Evolutionary conservation across 2,888 invertebrate genomes (phyloP).

Genomic region (Anodontia alba): DNA sequence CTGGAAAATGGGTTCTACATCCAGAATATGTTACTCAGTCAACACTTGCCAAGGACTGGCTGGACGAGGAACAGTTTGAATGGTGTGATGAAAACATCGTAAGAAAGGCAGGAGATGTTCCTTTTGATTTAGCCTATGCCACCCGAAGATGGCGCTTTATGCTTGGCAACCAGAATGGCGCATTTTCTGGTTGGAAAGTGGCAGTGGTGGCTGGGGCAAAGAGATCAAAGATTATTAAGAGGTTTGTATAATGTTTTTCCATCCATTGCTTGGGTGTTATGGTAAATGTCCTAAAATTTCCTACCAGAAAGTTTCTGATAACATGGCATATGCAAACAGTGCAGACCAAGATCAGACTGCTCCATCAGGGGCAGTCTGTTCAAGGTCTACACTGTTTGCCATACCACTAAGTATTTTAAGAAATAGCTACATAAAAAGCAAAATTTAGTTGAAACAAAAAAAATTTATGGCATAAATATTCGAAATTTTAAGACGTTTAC

Average conservation of each 20-base stretch:
- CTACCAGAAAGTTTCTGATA: no score
- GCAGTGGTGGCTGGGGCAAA: conserved; percentile 72
- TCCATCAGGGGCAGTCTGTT: no score
- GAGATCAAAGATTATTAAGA: conserved; percentile 69
- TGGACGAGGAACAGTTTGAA: conserved; percentile 76
- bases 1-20: conserved; percentile 79
- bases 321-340: no score
- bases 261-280: no score
- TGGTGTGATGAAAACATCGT: conserved; percentile 62
- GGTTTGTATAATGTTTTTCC: conserved; percentile 53
- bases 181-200: conserved; percentile 78
- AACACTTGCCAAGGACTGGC: conserved; percentile 65
- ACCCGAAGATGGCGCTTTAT: conserved; percentile 73
- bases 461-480: no score
- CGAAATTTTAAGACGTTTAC: no score
- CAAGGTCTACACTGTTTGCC: no score
- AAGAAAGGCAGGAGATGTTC: conserved; percentile 15
- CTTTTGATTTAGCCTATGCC: conserved; percentile 62
- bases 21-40: conserved; percentile 73
- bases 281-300: no score
- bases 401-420: no score
- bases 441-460: no score
- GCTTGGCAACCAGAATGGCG: conserved; percentile 48
- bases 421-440: no score
- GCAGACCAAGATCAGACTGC: no score